Conservation (phyloP, 2,888 invertebrate genomes). For the Ochropacha duplaris region DNA sequence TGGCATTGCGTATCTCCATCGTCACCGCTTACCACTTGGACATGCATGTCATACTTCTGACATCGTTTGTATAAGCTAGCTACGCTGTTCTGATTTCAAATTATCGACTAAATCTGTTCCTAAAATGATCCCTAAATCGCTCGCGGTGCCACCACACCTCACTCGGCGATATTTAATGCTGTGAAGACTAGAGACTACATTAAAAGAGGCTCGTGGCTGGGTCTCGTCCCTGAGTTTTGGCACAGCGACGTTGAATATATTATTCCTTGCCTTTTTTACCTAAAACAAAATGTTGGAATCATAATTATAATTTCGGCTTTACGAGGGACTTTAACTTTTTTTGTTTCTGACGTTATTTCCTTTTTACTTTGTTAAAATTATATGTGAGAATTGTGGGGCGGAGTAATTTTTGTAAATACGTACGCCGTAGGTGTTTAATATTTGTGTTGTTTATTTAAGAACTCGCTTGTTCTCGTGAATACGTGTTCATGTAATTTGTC, state of each 20-base stretch:
- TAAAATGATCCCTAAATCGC: conserved; percentile 19
- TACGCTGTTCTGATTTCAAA: neutral
- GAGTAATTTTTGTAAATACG: neutral
- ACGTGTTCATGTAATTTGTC: no score
- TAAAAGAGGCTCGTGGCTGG: conserved; percentile 29
- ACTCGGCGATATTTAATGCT: conserved; percentile 37
- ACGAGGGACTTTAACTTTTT: neutral
- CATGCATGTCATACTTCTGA: no score
- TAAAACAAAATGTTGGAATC: conserved; percentile 6
- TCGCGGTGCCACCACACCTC: conserved; percentile 14
- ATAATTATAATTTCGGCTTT: conserved; percentile 3
- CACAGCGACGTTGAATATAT: conserved; percentile 31
- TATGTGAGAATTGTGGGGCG: neutral
- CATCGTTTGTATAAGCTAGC: no score
- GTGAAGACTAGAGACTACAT: conserved; percentile 34
- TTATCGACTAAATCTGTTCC: neutral
- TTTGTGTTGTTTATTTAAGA: no score
- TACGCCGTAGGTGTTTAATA: neutral
- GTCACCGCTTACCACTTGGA: no score
- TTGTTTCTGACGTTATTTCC: neutral
- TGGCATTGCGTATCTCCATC: no score
- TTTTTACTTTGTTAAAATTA: neutral
- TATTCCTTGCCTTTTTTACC: conserved; percentile 17
- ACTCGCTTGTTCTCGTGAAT: no score
- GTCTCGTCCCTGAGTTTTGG: conserved; percentile 23